Evolutionary conservation across 1,140 invertebrate species (phyloP).

Genomic region (Sesamia nonagrioides): DNA sequence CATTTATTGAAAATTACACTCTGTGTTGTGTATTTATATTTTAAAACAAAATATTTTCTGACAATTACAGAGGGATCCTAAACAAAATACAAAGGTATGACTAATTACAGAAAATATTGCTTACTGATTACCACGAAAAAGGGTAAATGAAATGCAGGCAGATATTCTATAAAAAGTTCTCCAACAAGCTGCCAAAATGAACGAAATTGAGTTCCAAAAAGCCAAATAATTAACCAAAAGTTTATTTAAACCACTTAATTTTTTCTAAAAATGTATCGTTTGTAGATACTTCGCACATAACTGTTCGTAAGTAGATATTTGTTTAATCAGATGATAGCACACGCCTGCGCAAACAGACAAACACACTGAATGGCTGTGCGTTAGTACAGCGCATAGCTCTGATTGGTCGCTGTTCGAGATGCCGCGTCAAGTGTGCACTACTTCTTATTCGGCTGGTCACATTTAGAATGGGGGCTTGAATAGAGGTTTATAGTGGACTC

Average conservation of each 20-base stretch:
- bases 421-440: neutral
- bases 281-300: neutral
- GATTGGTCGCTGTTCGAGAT: constrained; percentile 20
- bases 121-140: no score
- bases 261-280: neutral
- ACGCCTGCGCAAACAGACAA: constrained; percentile 53
- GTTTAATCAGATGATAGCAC: constrained; percentile 63
- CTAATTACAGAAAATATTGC: no score
- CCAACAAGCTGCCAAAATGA: no score
- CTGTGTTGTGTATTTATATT: neutral
- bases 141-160: no score
- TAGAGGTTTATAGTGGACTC: no score
- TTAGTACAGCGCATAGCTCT: constrained; percentile 54
- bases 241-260: neutral
- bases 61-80: no score
- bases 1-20: neutral
- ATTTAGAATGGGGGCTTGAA: neutral
- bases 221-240: no score
- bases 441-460: constrained; percentile 1
- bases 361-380: constrained; percentile 24
- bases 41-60: no score
- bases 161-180: no score
- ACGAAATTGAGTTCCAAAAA: no score
- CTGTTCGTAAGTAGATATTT: constrained; percentile 57
- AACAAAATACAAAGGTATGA: no score